Evolutionary conservation across 2,888 invertebrate genomes (phyloP).

Genomic region (Abrostola tripartita): DNA sequence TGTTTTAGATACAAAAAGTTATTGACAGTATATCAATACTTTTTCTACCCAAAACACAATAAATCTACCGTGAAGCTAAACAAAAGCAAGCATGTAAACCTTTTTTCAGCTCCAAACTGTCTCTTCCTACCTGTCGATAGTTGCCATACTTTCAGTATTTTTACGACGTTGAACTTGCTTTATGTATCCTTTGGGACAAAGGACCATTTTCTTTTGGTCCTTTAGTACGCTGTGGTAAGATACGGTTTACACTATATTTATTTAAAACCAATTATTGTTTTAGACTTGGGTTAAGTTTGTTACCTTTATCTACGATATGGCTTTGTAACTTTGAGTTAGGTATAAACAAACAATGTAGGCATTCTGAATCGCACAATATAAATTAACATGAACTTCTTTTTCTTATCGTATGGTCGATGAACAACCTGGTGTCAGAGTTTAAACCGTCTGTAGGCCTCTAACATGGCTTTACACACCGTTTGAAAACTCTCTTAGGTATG

Average conservation of each 20-base stretch:
- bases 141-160: slow-evolving; percentile 53
- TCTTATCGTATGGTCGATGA: too few species aligned
- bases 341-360: too few species aligned
- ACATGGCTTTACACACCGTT: too few species aligned
- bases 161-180: slow-evolving; percentile 60
- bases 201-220: slow-evolving; percentile 43
- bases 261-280: slow-evolving; percentile 45
- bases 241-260: slow-evolving; percentile 43
- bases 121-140: slow-evolving; percentile 53
- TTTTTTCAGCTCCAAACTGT: slow-evolving; percentile 27
- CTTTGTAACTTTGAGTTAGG: too few species aligned
- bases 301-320: neutral
- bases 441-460: too few species aligned
- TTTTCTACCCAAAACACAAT: slow-evolving; percentile 6
- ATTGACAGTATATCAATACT: neutral
- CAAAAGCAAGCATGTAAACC: slow-evolving; percentile 20
- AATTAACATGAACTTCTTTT: too few species aligned
- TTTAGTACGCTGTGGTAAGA: slow-evolving; percentile 19
- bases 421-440: too few species aligned
- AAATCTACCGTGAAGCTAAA: slow-evolving; percentile 20
- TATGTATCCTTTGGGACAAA: slow-evolving; percentile 57
- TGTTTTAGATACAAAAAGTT: neutral
- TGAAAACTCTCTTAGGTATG: too few species aligned
- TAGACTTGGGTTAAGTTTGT: neutral
- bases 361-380: too few species aligned